Evolutionary conservation across 2,888 invertebrate genomes (phyloP).

Genomic region (Blastobasis adustella): DNA sequence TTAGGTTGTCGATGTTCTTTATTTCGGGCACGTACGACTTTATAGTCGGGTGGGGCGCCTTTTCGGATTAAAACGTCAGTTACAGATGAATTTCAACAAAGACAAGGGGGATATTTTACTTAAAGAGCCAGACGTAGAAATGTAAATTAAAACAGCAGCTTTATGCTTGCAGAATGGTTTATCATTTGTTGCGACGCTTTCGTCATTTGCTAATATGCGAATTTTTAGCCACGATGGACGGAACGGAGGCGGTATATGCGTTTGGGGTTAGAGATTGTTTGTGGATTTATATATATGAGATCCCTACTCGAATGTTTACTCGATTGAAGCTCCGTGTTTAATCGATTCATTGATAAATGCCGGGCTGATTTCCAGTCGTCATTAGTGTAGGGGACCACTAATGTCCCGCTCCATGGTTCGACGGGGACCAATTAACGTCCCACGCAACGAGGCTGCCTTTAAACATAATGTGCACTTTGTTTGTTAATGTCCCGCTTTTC

Average conservation of each 20-base stretch:
- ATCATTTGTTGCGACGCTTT: too few species aligned
- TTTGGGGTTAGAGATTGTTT: too few species aligned
- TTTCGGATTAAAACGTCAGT: conserved; percentile 60
- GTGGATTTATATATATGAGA: too few species aligned
- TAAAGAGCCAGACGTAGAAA: conserved; percentile 21
- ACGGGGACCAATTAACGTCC: conserved; percentile 32
- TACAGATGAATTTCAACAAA: conserved; percentile 51
- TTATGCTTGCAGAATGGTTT: too few species aligned
- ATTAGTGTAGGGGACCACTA: conserved; percentile 22
- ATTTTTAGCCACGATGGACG: too few species aligned
- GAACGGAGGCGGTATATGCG: too few species aligned
- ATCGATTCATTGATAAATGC: too few species aligned
- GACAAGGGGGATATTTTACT: conserved; percentile 22
- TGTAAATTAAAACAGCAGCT: conserved; percentile 3
- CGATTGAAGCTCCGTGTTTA: too few species aligned
- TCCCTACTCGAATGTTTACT: too few species aligned
- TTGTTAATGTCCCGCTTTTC: conserved; percentile 25
- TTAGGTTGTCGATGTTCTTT: conserved; percentile 16
- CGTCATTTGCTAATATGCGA: too few species aligned
- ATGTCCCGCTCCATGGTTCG: conserved; percentile 32
- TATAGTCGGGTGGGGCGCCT: conserved; percentile 42
- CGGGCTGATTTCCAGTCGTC: conserved; percentile 14
- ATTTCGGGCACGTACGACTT: conserved; percentile 57
- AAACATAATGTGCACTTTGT: conserved; percentile 30
- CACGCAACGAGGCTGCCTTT: conserved; percentile 23